Evolutionary conservation across 2,113 vertebrate species (phyloP), one percentile per base, ranked within the genome.

Genomic region (Vanacampus margaritifer): DNA sequence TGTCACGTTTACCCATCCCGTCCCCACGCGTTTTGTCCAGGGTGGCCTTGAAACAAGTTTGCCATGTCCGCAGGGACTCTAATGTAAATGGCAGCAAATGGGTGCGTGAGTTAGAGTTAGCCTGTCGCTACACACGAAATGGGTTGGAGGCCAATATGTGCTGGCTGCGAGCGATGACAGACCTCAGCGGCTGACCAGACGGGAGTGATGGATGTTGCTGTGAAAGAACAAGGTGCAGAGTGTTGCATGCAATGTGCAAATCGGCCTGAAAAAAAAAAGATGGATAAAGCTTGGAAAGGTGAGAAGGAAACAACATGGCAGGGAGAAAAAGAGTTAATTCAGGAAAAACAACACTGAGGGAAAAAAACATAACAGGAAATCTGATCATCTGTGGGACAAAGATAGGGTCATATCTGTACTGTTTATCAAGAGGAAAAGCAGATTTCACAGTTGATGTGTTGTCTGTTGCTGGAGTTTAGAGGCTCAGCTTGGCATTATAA

Each of bases 371-470:
- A 82, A 88, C 83, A 88, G 89, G 89, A 87, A 90, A 90, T 91
- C 89, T 89, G 81, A 84, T 82, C 87, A 90, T 91, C 91, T 91
- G 89, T 82, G 77, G 87, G 82, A 85, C 86, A 86, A 85, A 90
- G 91, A 92, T 90, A 90, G 89, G 89, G 87, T 90, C 91, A 89
- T 83, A 88, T 89, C 87, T 91, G 72, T 21, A 80, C 68, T 74
- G 82, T 87, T 91, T 89, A 90, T 91, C 89, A 84, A 85, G 85
- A 86, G 86, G 84, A 86, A 51, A 86, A 90, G 88, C 88, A 90
- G 87, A 91, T 91, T 89, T 90, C 87, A 89, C 90, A 89, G 89
- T 86, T 89, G 91, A 91, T 91, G 84, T 82, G 84, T 74, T 56
- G 80, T 80, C 81, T 28, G 75, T 81, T 76, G 84, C 82, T 82